Evolutionary conservation across 2,113 vertebrate species (phyloP), one percentile per base, ranked within the genome.

Genomic region (Onychostruthus taczanowskii): DNA sequence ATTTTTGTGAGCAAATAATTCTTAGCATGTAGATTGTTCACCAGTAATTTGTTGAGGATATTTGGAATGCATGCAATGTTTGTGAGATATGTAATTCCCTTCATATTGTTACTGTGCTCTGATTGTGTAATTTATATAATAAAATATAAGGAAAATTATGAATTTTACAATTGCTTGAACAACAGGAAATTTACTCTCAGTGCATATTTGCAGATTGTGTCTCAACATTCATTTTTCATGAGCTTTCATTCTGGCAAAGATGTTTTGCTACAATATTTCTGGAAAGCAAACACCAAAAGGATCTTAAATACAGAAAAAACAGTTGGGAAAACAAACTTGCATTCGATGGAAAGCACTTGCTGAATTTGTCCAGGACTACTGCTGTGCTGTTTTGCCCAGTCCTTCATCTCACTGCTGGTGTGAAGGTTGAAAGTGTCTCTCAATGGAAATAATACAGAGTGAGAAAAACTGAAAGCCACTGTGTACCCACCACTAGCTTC

Each of bases 161-260:
- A 96, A 96, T 95, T 96, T 96, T 95, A 96, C 85, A 94, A 93
- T 96, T 96, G 94, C 93, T 90, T 95, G 79, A 87, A 96, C 94
- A 96, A 96, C 22, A 18, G 87, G 75, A 96, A 96, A 96, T 97
- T 95, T 97, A 88, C 75, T 95, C 50, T 63, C 72, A 78, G 82
- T 70, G 96, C 89, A 91, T 96, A 95, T 97, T 95, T 95, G 92
- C 87, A 90, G 94, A 97, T 94, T 94, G 93, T 93, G 67, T 93
- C 90, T 95, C 93, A 93, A 92, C 87, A 97, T 96, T 96, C 72
- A 95, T 97, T 96, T 97, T 95, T 94, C 87, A 95, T 96, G 90
- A 88, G 75, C 43, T 63, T 95, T 95, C 78, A 77, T 81, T 93
- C 67, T 90, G 90, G 82, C 39, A 88, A 80, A 63, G 55, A 82